Conservation (phyloP, 2,797 vertebrate species). For the Danio jaintianensis region DNA sequence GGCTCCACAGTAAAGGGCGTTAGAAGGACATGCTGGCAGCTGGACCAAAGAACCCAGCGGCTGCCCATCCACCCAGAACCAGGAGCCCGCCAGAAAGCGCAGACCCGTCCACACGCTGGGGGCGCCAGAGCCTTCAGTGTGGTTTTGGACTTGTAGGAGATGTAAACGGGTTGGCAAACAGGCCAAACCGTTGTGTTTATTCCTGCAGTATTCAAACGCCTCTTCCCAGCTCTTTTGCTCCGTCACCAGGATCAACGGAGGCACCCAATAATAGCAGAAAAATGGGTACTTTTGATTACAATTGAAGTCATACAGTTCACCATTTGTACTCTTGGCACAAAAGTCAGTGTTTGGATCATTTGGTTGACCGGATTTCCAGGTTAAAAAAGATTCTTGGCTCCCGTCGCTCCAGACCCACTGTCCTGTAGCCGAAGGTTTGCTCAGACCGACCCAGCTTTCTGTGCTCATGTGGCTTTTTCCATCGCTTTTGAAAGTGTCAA, state of each 20-base stretch:
- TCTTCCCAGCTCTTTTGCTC: constrained; percentile 32
- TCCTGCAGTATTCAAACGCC: constrained; percentile 27
- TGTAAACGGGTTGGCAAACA: constrained; percentile 13
- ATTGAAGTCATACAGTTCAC: accelerated
- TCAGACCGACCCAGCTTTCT: constrained; percentile 17
- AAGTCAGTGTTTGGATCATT: accelerated
- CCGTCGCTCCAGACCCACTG: constrained; percentile 23
- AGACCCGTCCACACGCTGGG: constrained; percentile 36
- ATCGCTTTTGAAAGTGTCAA: background rate
- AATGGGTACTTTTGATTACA: accelerated
- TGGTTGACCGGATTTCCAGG: background rate
- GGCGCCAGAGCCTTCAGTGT: background rate
- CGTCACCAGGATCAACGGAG: background rate
- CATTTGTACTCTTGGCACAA: accelerated
- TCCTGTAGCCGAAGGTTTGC: background rate
- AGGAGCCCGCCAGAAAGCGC: constrained; percentile 31
- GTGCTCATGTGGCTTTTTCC: accelerated
- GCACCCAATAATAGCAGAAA: constrained; percentile 31
- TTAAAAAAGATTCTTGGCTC: background rate
- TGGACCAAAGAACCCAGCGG: background rate
- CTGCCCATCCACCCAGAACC: constrained; percentile 37
- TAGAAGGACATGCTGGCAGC: constrained; percentile 10
- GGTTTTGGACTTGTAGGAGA: background rate
- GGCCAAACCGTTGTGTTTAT: constrained; percentile 10
- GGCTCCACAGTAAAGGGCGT: constrained; percentile 18